A percentile compares a stretch with the other conserved stretches of the same genome.
These are phyloP conservation scores for Tor tambroides DNA, from an alignment of 2,113 vertebrate genomes.

Conservation along the genomic window DNA sequence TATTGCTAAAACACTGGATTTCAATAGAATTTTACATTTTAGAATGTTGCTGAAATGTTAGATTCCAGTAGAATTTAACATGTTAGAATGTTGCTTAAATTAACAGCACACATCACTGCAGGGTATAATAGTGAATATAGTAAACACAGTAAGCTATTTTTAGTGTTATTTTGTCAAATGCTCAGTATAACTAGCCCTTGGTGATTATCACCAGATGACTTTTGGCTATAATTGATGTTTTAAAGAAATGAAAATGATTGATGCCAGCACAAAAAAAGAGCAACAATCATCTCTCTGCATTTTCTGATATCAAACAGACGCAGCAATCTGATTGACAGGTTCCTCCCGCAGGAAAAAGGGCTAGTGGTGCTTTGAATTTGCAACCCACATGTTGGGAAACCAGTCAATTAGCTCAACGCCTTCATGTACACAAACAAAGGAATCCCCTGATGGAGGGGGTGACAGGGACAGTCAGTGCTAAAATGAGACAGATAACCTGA, in stretches of 20 bases:
- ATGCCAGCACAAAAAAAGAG: background rate
- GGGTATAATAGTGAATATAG: too few relatives aligned
- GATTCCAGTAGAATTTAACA: too few relatives aligned
- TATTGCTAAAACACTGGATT: background rate
- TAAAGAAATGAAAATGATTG: background rate
- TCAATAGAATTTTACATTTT: background rate
- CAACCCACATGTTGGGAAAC: background rate
- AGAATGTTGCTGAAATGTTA: background rate
- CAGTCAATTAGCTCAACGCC: conserved; percentile 2
- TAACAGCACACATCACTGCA: too few relatives aligned
- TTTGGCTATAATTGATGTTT: background rate
- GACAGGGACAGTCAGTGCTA: background rate
- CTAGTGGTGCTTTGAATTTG: background rate
- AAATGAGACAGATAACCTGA: background rate
- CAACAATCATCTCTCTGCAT: background rate
- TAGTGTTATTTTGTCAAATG: too few relatives aligned
- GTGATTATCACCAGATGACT: too few relatives aligned
- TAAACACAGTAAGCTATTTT: too few relatives aligned
- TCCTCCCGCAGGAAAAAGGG: background rate
- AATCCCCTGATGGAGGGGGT: background rate
- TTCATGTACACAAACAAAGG: background rate
- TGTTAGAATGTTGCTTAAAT: too few relatives aligned
- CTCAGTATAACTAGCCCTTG: too few relatives aligned
- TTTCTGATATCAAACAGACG: background rate
- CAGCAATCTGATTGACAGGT: background rate